Evolutionary conservation across 2,797 vertebrate genomes (phyloP), one percentile per base, ranked within the genome.

Genomic region (Macroramphosus scolopax): DNA sequence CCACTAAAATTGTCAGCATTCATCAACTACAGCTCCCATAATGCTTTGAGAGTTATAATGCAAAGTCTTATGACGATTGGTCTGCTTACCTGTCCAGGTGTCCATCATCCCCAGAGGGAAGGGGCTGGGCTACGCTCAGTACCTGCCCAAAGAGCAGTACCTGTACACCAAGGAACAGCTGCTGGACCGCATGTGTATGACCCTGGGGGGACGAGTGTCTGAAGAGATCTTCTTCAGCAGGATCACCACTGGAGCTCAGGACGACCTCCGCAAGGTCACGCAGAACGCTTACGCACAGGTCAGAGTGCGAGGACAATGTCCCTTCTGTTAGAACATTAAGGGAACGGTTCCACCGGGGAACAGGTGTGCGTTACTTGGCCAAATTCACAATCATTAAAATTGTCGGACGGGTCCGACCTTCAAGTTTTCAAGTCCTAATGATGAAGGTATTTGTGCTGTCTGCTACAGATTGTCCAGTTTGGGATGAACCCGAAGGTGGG

Each of bases 161-260:
- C 86, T 98, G 28, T 98, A 98, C 67, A 98, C 93, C 61, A 92
- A 88, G 41, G 96, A 98, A 86, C 96, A 99, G 81, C 92, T 99
- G 17, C 82, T 97, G 70, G 96, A 98, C 78, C 87, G 95, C 42
- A 98, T 98, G 96, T 98, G 96, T 51, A 98, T 98, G 96, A 96
- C 91, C 0, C 82, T 98, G 56, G 96, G 95, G 1, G 96, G 96
- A 0, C 90, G 96, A 0, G 94, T 96, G 2, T 85, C 96, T 0
- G 96, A 98, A 76, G 93, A 98, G 75, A 93, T 98, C 77, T 98
- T 98, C 83, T 98, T 98, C 1, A 87, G 89, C 3, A 91, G 86
- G 47, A 95, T 98, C 64, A 98, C 96, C 43, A 98, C 96, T 0
- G 96, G 95, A 3, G 96, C 96, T 1, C 96, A 98, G 61, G 96